Conservation (phyloP, 2,888 invertebrate species). For the Polia nebulosa region DNA sequence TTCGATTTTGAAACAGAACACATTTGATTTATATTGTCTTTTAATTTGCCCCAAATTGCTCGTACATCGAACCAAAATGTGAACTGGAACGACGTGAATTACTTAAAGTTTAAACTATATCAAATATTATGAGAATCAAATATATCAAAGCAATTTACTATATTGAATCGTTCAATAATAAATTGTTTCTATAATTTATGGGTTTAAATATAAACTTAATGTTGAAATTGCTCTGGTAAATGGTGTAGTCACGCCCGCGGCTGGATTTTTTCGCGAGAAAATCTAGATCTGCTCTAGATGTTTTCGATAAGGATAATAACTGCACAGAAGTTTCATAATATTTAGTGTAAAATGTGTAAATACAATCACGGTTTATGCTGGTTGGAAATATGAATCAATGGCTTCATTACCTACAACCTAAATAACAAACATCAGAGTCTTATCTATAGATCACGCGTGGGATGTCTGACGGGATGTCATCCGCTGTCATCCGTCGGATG, state of each 20-base stretch:
- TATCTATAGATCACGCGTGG: constrained; percentile 80
- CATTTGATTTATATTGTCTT: constrained; percentile 85
- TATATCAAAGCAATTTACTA: constrained; percentile 61
- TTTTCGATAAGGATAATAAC: constrained; percentile 46
- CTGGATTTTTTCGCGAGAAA: constrained; percentile 59
- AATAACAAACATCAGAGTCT: constrained; percentile 68
- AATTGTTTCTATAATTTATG: constrained; percentile 63
- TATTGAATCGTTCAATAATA: constrained; percentile 64
- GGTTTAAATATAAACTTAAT: constrained; percentile 60
- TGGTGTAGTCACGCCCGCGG: constrained; percentile 54
- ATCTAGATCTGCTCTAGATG: constrained; percentile 61
- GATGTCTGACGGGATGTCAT: constrained; percentile 76
- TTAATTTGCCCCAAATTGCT: constrained; percentile 81
- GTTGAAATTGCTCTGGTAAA: constrained; percentile 62
- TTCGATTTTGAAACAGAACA: constrained; percentile 87
- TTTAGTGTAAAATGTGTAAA: constrained; percentile 25
- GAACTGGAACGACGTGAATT: constrained; percentile 57
- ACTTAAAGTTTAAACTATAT: constrained; percentile 51
- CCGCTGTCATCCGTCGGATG: constrained; percentile 72
- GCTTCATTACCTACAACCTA: constrained; percentile 2
- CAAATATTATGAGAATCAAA: constrained; percentile 56
- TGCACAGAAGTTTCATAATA: constrained; percentile 34
- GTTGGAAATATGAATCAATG: constrained; percentile 21
- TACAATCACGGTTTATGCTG: neutral
- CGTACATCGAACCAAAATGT: constrained; percentile 66